Conservation (phyloP, 1,140 invertebrate genomes). For the Bombus polaris region DNA sequence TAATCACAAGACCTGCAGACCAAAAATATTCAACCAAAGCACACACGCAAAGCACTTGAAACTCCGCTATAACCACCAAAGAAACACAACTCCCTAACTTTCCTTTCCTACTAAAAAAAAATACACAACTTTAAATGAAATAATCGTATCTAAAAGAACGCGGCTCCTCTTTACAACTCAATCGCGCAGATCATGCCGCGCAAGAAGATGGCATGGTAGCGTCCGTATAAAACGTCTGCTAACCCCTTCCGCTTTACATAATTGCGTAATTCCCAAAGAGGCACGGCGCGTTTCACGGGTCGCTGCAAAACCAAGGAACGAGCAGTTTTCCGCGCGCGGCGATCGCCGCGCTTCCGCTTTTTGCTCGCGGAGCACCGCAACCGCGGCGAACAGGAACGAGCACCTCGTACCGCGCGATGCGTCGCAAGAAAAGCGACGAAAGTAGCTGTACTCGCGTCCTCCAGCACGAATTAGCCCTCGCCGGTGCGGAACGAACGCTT, state of each 20-base stretch:
- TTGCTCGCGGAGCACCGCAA: conserved; percentile 29
- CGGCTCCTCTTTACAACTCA: not conserved
- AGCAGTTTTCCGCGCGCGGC: conserved; percentile 13
- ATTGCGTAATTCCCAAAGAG: conserved; percentile 28
- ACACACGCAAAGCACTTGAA: not conserved
- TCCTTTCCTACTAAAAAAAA: not conserved
- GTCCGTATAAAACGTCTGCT: no score
- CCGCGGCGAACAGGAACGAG: conserved; percentile 2
- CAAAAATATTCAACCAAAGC: not conserved
- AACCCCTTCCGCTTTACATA: conserved; percentile 14
- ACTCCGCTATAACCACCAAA: not conserved
- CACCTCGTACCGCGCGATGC: conserved; percentile 3
- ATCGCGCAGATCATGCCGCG: not conserved
- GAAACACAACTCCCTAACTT: not conserved
- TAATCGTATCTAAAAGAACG: conserved; percentile 29
- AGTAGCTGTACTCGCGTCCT: conserved; percentile 47
- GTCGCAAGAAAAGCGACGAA: conserved; percentile 48
- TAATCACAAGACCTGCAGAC: no score
- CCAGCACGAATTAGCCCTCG: conserved; percentile 63
- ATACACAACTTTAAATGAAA: conserved; percentile 26
- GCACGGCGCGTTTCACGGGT: not conserved
- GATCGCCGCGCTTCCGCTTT: conserved; percentile 39
- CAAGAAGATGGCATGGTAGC: not conserved
- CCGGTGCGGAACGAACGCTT: conserved; percentile 62
- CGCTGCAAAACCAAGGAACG: not conserved